Conservation (phyloP, 1,140 invertebrate genomes). For the Tigriopus japonicus region DNA sequence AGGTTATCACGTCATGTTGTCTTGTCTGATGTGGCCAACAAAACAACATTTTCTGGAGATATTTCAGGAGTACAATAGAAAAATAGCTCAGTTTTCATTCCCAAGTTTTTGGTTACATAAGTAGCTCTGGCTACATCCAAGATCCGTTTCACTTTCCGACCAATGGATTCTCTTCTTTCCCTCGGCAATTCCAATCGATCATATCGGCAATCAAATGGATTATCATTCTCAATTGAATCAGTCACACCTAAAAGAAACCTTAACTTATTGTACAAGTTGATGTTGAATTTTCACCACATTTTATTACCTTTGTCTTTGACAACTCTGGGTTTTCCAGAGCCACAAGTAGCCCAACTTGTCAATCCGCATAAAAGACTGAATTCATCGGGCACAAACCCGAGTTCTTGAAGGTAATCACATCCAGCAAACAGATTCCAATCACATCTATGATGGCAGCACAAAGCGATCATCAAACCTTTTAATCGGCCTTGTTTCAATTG, state of each 20-base stretch:
- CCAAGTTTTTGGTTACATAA: background rate
- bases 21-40: background rate
- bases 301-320: background rate
- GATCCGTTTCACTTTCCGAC: background rate
- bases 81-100: background rate
- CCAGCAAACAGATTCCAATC: conserved; percentile 46
- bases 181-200: background rate
- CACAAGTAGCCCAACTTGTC: conserved; percentile 13
- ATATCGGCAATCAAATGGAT: too few species aligned
- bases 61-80: background rate
- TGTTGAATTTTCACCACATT: background rate
- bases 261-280: too few species aligned
- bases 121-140: background rate
- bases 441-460: conserved; percentile 72
- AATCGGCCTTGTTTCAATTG: background rate
- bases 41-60: background rate
- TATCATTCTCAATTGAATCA: too few species aligned
- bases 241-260: too few species aligned
- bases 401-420: conserved; percentile 33
- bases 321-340: background rate
- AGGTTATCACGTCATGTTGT: too few species aligned
- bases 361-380: background rate
- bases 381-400: conserved; percentile 6
- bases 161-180: background rate
- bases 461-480: conserved; percentile 47